Percentiles rank a stretch among this genome's conserved stretches.
These are phyloP conservation scores for Chrysomallon squamiferum DNA, from an alignment of 1,140 invertebrate species.

Conservation along the genomic window DNA sequence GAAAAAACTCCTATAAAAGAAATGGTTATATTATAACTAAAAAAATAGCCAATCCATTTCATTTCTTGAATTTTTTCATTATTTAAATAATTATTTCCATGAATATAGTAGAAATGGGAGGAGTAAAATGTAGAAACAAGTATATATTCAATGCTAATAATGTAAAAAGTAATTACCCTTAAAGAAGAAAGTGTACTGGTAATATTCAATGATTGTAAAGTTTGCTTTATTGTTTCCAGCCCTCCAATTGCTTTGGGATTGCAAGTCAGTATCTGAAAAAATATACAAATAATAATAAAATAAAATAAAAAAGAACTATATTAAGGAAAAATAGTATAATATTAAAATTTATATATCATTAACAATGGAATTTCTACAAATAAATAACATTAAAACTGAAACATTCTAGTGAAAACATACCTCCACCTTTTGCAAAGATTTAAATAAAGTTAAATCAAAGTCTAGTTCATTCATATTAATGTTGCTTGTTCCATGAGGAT, in stretches of 20 bases:
- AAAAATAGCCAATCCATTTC: no score
- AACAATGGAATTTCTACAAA: no score
- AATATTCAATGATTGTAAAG: slow-evolving; percentile 23
- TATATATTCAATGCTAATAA: no score
- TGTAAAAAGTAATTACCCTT: no score
- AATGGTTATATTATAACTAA: no score
- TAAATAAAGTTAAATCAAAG: slow-evolving; percentile 84
- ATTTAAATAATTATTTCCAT: no score
- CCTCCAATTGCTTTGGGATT: slow-evolving; percentile 39
- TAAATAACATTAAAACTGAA: no score
- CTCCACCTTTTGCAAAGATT: slow-evolving; percentile 68
- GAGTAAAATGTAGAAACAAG: no score
- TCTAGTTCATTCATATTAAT: slow-evolving; percentile 79
- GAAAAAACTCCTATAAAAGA: slow-evolving; percentile 71
- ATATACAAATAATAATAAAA: not conserved
- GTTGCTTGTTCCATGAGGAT: slow-evolving; percentile 77
- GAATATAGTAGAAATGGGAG: no score
- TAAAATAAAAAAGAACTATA: not conserved
- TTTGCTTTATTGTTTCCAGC: slow-evolving; percentile 55
- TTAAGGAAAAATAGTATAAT: not conserved
- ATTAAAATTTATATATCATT: not conserved
- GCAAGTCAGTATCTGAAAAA: slow-evolving; percentile 45
- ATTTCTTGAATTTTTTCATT: no score
- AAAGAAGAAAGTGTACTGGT: no score
- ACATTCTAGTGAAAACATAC: slow-evolving; percentile 45